phyloP scores from a whole-genome alignment of 2,797 vertebrate species.

The Parauchenoglanis punctatus region DNA sequence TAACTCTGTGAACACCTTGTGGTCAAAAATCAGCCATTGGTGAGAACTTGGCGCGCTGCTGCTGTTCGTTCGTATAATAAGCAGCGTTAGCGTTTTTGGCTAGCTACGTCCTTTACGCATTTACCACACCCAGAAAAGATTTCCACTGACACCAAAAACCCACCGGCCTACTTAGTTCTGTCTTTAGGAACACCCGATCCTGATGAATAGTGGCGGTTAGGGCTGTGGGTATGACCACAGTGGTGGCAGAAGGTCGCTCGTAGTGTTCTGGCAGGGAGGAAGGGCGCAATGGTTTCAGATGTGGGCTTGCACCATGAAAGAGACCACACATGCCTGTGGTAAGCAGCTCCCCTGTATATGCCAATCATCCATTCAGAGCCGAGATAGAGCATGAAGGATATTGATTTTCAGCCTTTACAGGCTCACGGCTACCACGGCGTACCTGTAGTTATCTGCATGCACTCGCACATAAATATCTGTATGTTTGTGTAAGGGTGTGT shows the following conservation, averaged over 20 bases:
- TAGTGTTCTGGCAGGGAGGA: constrained; percentile 40
- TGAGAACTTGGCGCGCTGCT: constrained; percentile 6
- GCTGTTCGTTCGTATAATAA: constrained; percentile 24
- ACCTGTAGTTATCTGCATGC: constrained; percentile 11
- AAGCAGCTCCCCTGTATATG: constrained; percentile 45
- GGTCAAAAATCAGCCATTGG: not conserved
- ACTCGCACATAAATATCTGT: constrained; percentile 13
- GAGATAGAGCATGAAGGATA: constrained; percentile 58
- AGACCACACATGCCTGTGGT: constrained; percentile 60
- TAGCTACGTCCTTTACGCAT: not conserved
- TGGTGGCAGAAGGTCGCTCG: constrained; percentile 40
- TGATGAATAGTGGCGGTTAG: constrained; percentile 47
- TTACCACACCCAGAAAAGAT: constrained; percentile 31
- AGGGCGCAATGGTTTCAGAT: constrained; percentile 47
- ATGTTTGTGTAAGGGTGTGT: constrained; percentile 16
- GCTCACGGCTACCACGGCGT: constrained; percentile 23
- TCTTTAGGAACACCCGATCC: constrained; percentile 44
- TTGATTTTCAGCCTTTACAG: constrained; percentile 60
- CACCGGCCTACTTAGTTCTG: constrained; percentile 25
- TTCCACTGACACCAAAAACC: constrained; percentile 33
- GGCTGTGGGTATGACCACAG: constrained; percentile 43
- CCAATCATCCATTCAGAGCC: constrained; percentile 66
- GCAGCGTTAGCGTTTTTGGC: not conserved
- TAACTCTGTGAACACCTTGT: not conserved
- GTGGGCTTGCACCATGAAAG: constrained; percentile 57